Conservation (phyloP, 2,113 vertebrate species). For the Struthio camelus region DNA sequence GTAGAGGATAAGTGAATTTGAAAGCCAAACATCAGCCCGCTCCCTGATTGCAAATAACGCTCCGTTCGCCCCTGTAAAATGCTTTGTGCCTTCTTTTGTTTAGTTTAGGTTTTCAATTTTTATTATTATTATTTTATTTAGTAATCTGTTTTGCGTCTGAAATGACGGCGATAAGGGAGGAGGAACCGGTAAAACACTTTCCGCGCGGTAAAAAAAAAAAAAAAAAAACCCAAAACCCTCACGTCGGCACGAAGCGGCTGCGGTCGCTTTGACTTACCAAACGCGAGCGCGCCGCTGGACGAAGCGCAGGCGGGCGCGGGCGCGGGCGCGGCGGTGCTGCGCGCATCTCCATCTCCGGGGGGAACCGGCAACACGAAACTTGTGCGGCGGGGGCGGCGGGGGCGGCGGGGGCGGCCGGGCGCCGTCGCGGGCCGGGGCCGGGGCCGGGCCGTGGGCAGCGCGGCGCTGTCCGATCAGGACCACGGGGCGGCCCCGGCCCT, state of each 20-base stretch:
- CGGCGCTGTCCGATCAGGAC: background rate
- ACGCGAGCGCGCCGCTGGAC: background rate
- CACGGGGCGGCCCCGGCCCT: background rate
- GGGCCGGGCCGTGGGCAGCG: background rate
- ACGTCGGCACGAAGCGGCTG: background rate
- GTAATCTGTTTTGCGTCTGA: background rate
- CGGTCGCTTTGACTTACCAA: background rate
- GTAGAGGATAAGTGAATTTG: slow-evolving; percentile 54
- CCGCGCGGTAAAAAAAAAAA: background rate
- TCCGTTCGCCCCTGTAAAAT: background rate
- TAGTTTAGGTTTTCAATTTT: background rate
- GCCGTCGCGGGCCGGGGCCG: background rate
- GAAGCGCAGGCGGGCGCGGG: too few relatives aligned
- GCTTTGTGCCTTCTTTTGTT: slow-evolving; percentile 47
- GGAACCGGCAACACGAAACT: too few relatives aligned
- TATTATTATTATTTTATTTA: background rate
- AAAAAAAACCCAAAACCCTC: too few relatives aligned
- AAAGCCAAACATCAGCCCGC: slow-evolving; percentile 43
- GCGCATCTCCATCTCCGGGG: too few relatives aligned
- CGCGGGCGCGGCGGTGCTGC: too few relatives aligned
- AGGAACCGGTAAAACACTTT: background rate
- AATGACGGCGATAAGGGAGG: background rate
- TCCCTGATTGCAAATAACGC: slow-evolving; percentile 19
- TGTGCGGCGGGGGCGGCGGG: background rate
- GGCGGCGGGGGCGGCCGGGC: background rate